Evolutionary conservation across 2,797 vertebrate species (phyloP), one percentile per base, ranked within the genome.

Genomic region (Molothrus ater): DNA sequence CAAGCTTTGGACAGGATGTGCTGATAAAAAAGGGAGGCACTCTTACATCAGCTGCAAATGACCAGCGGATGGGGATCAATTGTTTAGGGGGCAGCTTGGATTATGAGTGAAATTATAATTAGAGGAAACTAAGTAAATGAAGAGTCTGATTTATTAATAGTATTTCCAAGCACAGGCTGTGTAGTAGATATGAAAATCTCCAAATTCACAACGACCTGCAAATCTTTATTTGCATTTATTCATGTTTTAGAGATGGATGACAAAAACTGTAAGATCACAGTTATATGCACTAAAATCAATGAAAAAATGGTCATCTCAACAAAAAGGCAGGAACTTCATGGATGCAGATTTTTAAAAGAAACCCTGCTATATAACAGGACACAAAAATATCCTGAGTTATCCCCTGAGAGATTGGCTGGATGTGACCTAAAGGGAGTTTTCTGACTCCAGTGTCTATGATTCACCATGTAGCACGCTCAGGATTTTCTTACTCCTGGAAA

Each of bases 1-100:
- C 38, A 79, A 86, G 63, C 32, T 45, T 45, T 79, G 86, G 83
- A 63, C 88, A 90, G 93, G 91, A 96, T 92, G 68, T 28, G 12
- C 59, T 86, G 88, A 81, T 81, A 75, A 92, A 95, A 95, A 92
- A 88, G 73, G 80, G 90, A 95, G 83, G 71, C 92, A 91, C 83
- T 95, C 31, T 90, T 81, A 79, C 86, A 92, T 94, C 86, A 95
- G 93, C 85, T 91, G 72, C 60, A 84, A 95, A 92, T 19, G 83
- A 56, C 68, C 79, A 82, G 45, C 4, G 56, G 88, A 95, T 95
- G 63, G 48, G 47, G 66, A 88, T 54, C 74, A 96, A 92, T 86
- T 94, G 85, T 90, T 93, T 6, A 71, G 34, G 40, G 42, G 32
- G 10, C 54, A 94, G 51, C n/a, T 0, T 91, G 65, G 61, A 83